Evolutionary conservation across 2,113 vertebrate species (phyloP), one percentile per base, ranked within the genome.

Genomic region (Syngnathoides biaculeatus): DNA sequence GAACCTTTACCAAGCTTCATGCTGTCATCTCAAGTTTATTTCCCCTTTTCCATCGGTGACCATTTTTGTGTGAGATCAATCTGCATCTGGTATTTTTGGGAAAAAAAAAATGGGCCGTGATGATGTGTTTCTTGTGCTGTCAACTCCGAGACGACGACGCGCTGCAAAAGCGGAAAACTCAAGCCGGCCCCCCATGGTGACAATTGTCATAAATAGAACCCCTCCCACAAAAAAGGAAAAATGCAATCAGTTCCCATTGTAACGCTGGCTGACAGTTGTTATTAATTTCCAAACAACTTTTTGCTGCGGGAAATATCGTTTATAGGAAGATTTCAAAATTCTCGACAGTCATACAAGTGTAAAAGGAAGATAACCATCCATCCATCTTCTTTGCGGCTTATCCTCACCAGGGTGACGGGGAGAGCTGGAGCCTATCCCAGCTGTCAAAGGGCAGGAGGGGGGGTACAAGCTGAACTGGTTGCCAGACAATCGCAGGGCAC

Each of bases 81-180:
- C 55, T 15, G 8, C 55, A 57, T 30, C 12, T 39, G 38, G 40
- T 43, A 62, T 62, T 62, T 61, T 62, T 62, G 39, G 39, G 26
- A 14, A 62, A 62, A 15, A 17, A 43, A 14, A 62, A 62, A 15
- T 26, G 60, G 38, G 22, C 40, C 60, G 14, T 43, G 58, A 62
- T 62, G 39, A 62, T 42, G 13, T 42, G 60, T 62, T 62, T 62
- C 60, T 62, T 43, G 60, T 26, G 60, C 60, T 39, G 60, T 43
- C 60, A 62, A 43, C 59, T 24, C 39, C 22, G 39, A 62, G 13
- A 43, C 39, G 17, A 39, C 40, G 4, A 8, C 22, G 11, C 24
- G 15, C 5, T 43, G 17, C 22, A 62, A 62, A 24, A 22, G 22
- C 20, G 14, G 60, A 9, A 22, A 22, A 22, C 40, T 30, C 40